These are phyloP conservation scores for Odontothrips loti DNA, from an alignment of 2,888 invertebrate genomes.

Conservation along the genomic window DNA sequence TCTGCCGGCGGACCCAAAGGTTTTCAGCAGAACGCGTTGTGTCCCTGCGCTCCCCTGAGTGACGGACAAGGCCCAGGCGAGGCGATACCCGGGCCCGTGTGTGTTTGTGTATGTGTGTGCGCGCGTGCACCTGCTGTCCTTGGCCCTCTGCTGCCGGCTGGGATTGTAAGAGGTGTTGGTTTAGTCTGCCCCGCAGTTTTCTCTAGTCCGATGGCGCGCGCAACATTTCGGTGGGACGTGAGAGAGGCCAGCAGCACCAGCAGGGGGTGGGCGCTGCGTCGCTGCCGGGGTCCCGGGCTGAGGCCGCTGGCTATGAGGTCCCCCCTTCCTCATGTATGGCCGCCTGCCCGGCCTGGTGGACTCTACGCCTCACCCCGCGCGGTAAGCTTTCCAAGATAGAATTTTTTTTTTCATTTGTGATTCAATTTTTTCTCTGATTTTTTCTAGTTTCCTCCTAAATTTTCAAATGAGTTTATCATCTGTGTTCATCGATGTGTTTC, in stretches of 20 bases:
- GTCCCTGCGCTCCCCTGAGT: background rate
- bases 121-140: background rate
- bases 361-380: too few species aligned
- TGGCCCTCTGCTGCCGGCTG: background rate
- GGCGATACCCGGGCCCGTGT: background rate
- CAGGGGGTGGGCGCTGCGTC: too few species aligned
- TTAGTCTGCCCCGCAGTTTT: constrained; percentile 21
- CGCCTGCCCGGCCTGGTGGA: background rate
- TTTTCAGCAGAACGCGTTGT: background rate
- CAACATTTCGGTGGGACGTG: constrained; percentile 21
- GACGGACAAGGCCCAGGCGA: too few species aligned
- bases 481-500: too few species aligned
- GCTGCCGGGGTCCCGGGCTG: too few species aligned
- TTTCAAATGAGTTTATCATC: too few species aligned
- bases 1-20: too few species aligned
- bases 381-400: too few species aligned
- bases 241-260: background rate
- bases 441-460: too few species aligned
- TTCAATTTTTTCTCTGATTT: too few species aligned
- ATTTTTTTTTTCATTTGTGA: too few species aligned
- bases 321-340: background rate
- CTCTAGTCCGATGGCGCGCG: constrained; percentile 20
- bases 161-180: constrained; percentile 23
- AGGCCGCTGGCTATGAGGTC: background rate
- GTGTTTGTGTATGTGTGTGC: background rate